These are phyloP conservation scores for Blera fallax DNA, from an alignment of 2,888 invertebrate species.

Conservation along the genomic window DNA sequence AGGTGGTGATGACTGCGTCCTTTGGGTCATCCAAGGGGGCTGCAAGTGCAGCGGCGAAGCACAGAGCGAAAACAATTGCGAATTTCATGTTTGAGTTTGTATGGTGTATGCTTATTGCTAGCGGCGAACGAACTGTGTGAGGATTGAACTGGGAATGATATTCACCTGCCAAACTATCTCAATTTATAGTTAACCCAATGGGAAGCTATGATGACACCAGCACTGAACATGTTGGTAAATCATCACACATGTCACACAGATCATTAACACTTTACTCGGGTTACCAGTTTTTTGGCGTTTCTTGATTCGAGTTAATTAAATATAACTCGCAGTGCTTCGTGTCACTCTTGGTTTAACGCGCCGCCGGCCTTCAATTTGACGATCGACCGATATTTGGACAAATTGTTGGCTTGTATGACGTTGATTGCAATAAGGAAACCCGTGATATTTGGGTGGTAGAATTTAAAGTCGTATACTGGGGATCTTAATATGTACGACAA, in stretches of 20 bases:
- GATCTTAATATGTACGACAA: background rate
- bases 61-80: conserved; percentile 76
- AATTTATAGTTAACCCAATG: conserved; percentile 40
- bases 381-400: conserved; percentile 1
- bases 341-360: background rate
- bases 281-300: conserved; percentile 31
- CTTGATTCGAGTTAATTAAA: conserved; percentile 25
- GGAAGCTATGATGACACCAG: conserved; percentile 7
- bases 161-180: conserved; percentile 5
- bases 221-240: conserved; percentile 13
- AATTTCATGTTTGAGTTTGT: conserved; percentile 76
- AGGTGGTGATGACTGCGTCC: conserved; percentile 75
- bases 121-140: conserved; percentile 1
- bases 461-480: background rate
- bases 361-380: conserved; percentile 2
- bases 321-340: background rate
- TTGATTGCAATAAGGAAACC: background rate
- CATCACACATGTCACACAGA: conserved; percentile 28
- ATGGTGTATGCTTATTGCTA: background rate
- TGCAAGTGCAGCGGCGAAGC: conserved; percentile 76
- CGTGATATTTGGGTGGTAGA: background rate
- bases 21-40: conserved; percentile 76
- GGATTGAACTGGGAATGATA: conserved; percentile 23
- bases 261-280: conserved; percentile 38
- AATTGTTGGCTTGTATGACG: background rate